Evolutionary conservation across 2,888 invertebrate genomes (phyloP).

Genomic region (Entomobrya proxima): DNA sequence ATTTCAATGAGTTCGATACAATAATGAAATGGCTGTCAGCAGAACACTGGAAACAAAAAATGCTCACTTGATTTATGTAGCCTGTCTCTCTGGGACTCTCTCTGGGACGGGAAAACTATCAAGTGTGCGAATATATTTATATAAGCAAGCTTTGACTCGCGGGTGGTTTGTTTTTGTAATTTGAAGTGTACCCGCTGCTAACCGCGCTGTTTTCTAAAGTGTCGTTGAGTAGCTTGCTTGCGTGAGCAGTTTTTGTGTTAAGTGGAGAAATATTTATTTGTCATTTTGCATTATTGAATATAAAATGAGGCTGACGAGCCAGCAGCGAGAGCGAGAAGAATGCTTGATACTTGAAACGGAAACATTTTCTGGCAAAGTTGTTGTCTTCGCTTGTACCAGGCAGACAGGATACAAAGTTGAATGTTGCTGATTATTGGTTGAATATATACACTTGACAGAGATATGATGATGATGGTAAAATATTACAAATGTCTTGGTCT

Average conservation of each 20-base stretch:
- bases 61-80: slow-evolving; percentile 46
- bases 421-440: background rate
- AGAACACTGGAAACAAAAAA: background rate
- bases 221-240: background rate
- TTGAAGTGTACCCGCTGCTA: slow-evolving; percentile 14
- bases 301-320: slow-evolving; percentile 24
- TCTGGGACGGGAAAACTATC: background rate
- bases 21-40: slow-evolving; percentile 20
- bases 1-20: slow-evolving; percentile 32
- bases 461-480: background rate
- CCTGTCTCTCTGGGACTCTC: background rate
- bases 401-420: slow-evolving; percentile 7
- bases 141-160: background rate
- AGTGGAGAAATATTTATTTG: slow-evolving; percentile 58
- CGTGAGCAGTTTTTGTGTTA: slow-evolving; percentile 45
- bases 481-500: background rate
- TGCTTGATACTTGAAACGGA: background rate
- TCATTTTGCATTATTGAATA: slow-evolving; percentile 56
- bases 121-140: background rate
- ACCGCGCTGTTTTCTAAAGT: background rate
- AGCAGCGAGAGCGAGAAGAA: background rate
- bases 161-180: slow-evolving; percentile 48
- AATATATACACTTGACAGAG: no score
- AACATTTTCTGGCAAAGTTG: background rate
- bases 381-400: background rate